phyloP scores from a whole-genome alignment of 2,888 invertebrate genomes.

The Drosophila monieri region DNA sequence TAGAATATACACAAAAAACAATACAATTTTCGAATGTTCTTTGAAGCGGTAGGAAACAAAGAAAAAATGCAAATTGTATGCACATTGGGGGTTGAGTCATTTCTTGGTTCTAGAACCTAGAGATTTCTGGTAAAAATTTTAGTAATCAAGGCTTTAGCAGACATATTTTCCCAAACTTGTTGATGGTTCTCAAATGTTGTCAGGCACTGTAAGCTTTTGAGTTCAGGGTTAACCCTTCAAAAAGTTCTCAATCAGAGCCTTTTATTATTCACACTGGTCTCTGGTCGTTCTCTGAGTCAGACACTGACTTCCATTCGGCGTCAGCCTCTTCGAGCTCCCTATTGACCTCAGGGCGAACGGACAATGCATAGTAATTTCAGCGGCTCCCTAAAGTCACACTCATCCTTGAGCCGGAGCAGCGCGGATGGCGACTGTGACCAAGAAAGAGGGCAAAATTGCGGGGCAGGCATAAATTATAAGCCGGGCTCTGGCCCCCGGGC shows the following conservation, averaged over 20 bases:
- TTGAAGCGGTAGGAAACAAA: slow-evolving; percentile 36
- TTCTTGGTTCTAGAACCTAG: neutral
- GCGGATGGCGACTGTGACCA: slow-evolving; percentile 25
- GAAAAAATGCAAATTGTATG: slow-evolving; percentile 46
- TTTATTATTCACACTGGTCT: neutral
- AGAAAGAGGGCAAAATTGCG: slow-evolving; percentile 48
- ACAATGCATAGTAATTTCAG: slow-evolving; percentile 58
- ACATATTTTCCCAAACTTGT: neutral
- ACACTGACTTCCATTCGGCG: slow-evolving; percentile 20
- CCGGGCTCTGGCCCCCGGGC: slow-evolving; percentile 64
- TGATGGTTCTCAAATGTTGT: neutral
- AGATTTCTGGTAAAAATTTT: neutral
- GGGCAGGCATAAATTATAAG: slow-evolving; percentile 69
- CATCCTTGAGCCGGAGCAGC: slow-evolving; percentile 60
- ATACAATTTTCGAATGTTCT: slow-evolving; percentile 56
- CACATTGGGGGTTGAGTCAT: slow-evolving; percentile 40
- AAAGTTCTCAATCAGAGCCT: slow-evolving; percentile 27
- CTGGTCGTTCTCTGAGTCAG: slow-evolving; percentile 1
- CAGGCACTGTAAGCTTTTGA: neutral
- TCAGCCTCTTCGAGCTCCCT: slow-evolving; percentile 20
- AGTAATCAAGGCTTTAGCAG: too few relatives aligned
- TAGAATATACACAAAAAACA: slow-evolving; percentile 23
- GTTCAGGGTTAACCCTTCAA: slow-evolving; percentile 38
- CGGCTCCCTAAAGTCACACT: slow-evolving; percentile 63
- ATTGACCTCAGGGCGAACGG: slow-evolving; percentile 48